These are phyloP conservation scores for Corythornis cristatus DNA, from an alignment of 2,113 vertebrate species.

Conservation along the genomic window DNA sequence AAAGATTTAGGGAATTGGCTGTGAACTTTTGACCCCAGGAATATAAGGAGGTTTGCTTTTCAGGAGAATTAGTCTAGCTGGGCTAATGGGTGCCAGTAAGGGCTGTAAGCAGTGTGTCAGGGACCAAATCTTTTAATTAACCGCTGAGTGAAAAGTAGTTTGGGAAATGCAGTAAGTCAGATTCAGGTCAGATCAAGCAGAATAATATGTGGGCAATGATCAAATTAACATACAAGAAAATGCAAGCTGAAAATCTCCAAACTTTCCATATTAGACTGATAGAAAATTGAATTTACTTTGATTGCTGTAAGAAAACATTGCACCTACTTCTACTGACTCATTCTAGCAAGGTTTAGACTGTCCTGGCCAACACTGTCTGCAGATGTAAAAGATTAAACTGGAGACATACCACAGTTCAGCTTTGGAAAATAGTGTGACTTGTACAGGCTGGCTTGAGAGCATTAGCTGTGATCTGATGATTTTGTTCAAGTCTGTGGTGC, in stretches of 20 bases:
- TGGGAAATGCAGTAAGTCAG: constrained; percentile 65
- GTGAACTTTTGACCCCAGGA: constrained; percentile 61
- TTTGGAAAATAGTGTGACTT: neutral
- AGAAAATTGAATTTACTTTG: constrained; percentile 38
- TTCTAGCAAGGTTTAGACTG: neutral
- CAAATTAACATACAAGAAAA: constrained; percentile 64
- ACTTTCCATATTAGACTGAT: constrained; percentile 43
- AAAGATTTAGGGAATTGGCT: constrained; percentile 67
- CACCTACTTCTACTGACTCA: neutral
- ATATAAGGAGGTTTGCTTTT: constrained; percentile 65
- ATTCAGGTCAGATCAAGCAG: constrained; percentile 75
- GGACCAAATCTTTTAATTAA: constrained; percentile 73
- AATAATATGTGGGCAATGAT: constrained; percentile 50
- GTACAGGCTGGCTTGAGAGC: neutral
- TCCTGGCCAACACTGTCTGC: neutral
- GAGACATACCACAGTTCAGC: neutral
- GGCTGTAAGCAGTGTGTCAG: constrained; percentile 64
- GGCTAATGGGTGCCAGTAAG: constrained; percentile 66
- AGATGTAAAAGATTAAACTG: neutral
- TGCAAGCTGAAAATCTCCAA: constrained; percentile 58
- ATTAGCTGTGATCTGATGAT: neutral
- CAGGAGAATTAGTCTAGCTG: constrained; percentile 63
- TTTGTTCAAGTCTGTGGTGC: neutral
- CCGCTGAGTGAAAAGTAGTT: constrained; percentile 65
- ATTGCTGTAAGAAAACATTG: neutral